phyloP scores from a whole-genome alignment of 2,888 invertebrate species.

The Standfussiana lucernea region DNA sequence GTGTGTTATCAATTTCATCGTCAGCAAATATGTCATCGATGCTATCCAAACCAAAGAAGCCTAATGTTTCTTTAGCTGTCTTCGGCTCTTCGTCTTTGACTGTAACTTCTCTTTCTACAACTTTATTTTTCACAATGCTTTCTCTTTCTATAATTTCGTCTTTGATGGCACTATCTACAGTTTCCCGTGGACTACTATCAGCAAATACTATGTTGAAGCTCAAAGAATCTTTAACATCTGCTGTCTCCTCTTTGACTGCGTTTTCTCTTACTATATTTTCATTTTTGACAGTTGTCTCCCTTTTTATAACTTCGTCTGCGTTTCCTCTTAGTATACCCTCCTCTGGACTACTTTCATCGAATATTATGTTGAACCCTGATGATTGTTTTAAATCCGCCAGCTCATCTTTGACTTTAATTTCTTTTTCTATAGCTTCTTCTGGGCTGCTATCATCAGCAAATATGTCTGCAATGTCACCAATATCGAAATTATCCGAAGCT shows the following conservation, averaged over 20 bases:
- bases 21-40: conserved; percentile 84
- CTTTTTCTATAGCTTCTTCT: conserved; percentile 69
- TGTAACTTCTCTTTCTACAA: conserved; percentile 14
- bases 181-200: conserved; percentile 11
- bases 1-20: conserved; percentile 77
- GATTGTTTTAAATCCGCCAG: neutral
- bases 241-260: conserved; percentile 49
- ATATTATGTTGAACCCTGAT: conserved; percentile 22
- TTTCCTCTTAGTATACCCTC: conserved; percentile 53
- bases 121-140: conserved; percentile 23
- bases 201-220: conserved; percentile 25
- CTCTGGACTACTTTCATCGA: conserved; percentile 13
- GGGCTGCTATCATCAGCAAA: conserved; percentile 81
- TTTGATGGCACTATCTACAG: neutral
- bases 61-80: conserved; percentile 66
- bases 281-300: conserved; percentile 11
- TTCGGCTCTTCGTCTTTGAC: conserved; percentile 66
- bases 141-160: neutral
- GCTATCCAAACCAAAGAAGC: conserved; percentile 80
- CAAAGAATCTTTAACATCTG: conserved; percentile 1
- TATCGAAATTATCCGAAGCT: conserved; percentile 80
- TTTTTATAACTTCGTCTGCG: conserved; percentile 6
- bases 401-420: conserved; percentile 52
- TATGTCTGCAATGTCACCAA: conserved; percentile 81
- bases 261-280: conserved; percentile 41